Evolutionary conservation across 2,797 vertebrate species (phyloP), one percentile per base, ranked within the genome.

Genomic region (Lerista edwardsae): DNA sequence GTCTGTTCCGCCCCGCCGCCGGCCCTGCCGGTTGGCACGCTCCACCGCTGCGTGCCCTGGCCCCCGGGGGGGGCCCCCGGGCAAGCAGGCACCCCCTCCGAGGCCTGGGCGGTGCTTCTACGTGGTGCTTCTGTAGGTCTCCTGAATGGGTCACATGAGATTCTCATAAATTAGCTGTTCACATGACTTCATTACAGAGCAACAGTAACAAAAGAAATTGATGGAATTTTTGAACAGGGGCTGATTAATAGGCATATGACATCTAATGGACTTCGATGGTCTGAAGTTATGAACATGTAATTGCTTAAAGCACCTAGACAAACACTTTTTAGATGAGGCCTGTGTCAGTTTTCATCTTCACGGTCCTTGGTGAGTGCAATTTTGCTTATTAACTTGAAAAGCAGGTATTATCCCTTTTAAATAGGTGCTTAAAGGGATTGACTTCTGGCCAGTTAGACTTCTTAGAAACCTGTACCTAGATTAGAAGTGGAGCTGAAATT

Each of bases 291-390:
- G 55, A 47, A 72, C 68, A 31, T 78, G 23, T 61, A 25, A 25
- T 59, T 36, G 31, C 1, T 65, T 80, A 65, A 80, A 41, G 29
- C 59, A 84, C 68, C 65, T 29, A 41, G 11, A 34, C 19, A 14
- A 8, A 82, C 62, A 62, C 31, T 75, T 67, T 8, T 14, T 5
- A 27, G 36, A 67, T 19, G 39, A 27, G 19, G 14, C 21, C 55
- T 29, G 29, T 23, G 77, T 34, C 77, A 79, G 25, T 55, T 34
- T 59, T 73, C 39, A 71, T 86, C 31, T 61, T 80, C 19, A 83
- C 87, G 85, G 77, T 81, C 68, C 87, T 82, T 85, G 44, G 59
- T 86, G 87, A 88, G 57, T 0, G 7, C 64, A 44, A 3, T 79
- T 74, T 75, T 82, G 68, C 59, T 55, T 2, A 2, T 55, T 34